Evolutionary conservation across 37 sponge, comb jelly and placozoan species (phyloP), one percentile per base, ranked within the genome.

Genomic region (Cliona cf. orientalis): DNA sequence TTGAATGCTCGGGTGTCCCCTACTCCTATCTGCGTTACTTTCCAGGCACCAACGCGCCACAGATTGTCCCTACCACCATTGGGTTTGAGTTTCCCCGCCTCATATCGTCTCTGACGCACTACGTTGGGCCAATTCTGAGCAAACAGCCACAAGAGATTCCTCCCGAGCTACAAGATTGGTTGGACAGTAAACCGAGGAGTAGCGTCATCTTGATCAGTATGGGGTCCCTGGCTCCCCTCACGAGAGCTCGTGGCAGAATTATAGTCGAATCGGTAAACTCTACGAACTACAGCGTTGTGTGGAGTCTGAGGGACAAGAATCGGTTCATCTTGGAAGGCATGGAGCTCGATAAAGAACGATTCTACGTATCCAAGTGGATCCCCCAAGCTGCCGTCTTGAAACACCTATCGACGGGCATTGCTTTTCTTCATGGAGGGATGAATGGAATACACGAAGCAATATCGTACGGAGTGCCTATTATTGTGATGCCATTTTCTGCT

Each of bases 131-230:
- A 43, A 46, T 84, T 23, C 43, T 84, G 14, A 28, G 59, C 12
- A 38, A 21, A 25, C 7, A 1, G 23, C 68, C 25, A 12, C 39
- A 55, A 35, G 42, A 25, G 1, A 58, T 89, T 0, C 41, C 72
- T 32, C 25, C 11, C 22, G 72, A 77, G 21, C 40, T 89, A 36
- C 36, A 26, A 25, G 58, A 45, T n/a, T 89, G 89, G 89, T 41
- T 89, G 71, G 72, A 63, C 61, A 6, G 25, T 7, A 66, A 53
- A 34, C n/a, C 58, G 5, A 36, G n/a, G 28, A 35, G 62, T 22
- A 28, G 39, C 49, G 89, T 89, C n/a, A 37, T 89, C 23, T 83
- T 73, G 41, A 45, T 89, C 17, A 89, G 89, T 39, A 89, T 89
- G 89, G 89, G 89, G 3, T 64, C 76, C 1, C n/a, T 32, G 3